Evolutionary conservation across 2,113 vertebrate genomes (phyloP).

Genomic region (Poeciliopsis occidentalis): DNA sequence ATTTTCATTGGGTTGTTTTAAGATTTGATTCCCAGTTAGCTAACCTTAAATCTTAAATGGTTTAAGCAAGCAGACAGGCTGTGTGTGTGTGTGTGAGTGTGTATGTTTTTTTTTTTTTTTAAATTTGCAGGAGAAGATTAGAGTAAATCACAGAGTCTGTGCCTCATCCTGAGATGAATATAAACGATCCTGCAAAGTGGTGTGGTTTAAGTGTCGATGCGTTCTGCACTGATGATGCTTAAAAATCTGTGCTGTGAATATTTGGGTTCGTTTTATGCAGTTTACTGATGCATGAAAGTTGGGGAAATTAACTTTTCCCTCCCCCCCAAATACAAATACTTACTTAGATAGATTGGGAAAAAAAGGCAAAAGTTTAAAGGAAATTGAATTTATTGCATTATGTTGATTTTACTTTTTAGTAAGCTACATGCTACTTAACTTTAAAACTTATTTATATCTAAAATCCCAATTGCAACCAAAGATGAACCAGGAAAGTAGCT

Average conservation of each 20-base stretch:
- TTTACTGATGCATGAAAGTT: background rate
- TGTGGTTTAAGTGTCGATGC: slow-evolving; percentile 23
- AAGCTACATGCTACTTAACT: background rate
- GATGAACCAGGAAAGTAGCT: no score
- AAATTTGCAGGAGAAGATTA: slow-evolving; percentile 38
- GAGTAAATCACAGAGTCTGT: slow-evolving; percentile 40
- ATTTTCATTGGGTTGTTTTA: slow-evolving; percentile 20
- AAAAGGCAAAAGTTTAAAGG: background rate
- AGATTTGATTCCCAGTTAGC: slow-evolving; percentile 15
- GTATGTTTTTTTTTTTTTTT: slow-evolving; percentile 1
- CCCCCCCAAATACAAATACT: background rate
- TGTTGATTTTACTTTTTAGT: background rate
- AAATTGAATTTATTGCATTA: background rate
- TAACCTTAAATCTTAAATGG: slow-evolving; percentile 19
- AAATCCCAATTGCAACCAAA: background rate
- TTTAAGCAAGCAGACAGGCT: slow-evolving; percentile 22
- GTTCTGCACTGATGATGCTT: background rate
- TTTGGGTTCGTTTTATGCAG: background rate
- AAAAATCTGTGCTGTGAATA: background rate
- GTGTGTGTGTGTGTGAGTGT: background rate
- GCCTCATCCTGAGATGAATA: slow-evolving; percentile 38
- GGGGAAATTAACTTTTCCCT: background rate
- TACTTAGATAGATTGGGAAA: background rate
- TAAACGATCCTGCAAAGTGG: slow-evolving; percentile 34
- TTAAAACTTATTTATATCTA: background rate